Base-by-base conservation (phyloP, 2,888 invertebrate genomes). In the Troides helena region DNA sequence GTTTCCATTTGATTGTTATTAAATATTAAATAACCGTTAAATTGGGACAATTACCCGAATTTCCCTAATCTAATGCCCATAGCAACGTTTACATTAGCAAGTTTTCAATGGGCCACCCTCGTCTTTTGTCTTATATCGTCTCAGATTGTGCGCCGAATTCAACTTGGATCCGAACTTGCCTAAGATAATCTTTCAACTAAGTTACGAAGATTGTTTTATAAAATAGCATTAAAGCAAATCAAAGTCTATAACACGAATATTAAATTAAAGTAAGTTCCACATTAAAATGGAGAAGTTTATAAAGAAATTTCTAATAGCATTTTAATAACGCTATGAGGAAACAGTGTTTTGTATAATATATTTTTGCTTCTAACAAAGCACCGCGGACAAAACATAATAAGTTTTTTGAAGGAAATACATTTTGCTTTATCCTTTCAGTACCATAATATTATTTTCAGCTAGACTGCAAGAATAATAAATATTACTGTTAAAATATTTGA, bases 171-270 rank as follows among this genome's bases (percentile, higher is more conserved):
- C 46, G 23, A 70, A 67, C 70, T 67, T 67, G 56, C 57, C 67
- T 67, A 60, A 70, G 70, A 70, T 70, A 64, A 70, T 70, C 70
- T 64, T 56, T 60, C 36, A 61, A 60, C 57, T 64, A 53, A 67
- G 58, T 67, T 67, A 30, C 7, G 61, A 56, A 67, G 66, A 62
- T 63, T 25, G 57, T 61, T 62, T 66, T 46, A 59, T 67, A 30
- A 60, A 70, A 62, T 23, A 39, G 46, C 56, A 64, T 67, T 59
- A 30, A 66, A 70, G 21, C 53, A 39, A 67, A 64, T 67, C 67
- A 67, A 39, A 66, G 25, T 58, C 50, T 62, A 23, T 58, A 62
- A 58, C 25, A n/a, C 39, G 53, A 64, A 59, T 53, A 62, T 61
- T 59, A 30, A 68, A 67, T 62, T 67, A 43, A 67, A 46, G 12